These are phyloP conservation scores for Myrmecophaga tridactyla DNA, from an alignment of 2,113 vertebrate genomes.

Conservation along the genomic window DNA sequence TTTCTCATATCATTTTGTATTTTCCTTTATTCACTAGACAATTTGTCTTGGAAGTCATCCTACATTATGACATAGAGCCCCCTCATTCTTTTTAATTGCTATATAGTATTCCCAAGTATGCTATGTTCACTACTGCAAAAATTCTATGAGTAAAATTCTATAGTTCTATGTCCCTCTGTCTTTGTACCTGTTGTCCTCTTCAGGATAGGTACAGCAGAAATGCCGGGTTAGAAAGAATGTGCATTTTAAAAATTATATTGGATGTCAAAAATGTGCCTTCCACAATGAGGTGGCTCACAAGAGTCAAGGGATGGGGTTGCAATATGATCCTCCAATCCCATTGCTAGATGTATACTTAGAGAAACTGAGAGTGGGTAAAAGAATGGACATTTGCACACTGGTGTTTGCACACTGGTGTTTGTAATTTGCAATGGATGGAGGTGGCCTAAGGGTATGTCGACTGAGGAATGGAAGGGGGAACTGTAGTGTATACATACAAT, in stretches of 20 bases:
- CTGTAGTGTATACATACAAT: too few species aligned
- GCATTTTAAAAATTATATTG: slow-evolving; percentile 28
- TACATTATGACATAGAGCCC: neutral
- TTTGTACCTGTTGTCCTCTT: slow-evolving; percentile 10
- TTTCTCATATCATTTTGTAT: neutral
- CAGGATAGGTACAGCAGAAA: slow-evolving; percentile 3
- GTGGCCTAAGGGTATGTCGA: too few species aligned
- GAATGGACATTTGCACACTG: too few species aligned
- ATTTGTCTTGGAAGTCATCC: neutral
- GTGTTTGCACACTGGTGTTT: too few species aligned
- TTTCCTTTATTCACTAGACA: neutral
- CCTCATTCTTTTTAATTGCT: slow-evolving; percentile 27
- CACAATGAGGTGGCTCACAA: too few species aligned
- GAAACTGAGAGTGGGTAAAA: too few species aligned
- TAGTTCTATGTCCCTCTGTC: neutral
- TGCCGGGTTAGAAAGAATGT: neutral
- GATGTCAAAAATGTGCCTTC: slow-evolving; percentile 5
- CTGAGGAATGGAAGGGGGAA: too few species aligned
- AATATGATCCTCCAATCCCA: too few species aligned
- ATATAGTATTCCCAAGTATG: neutral
- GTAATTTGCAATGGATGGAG: too few species aligned
- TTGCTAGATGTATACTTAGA: too few species aligned
- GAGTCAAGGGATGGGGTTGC: too few species aligned
- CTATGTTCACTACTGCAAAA: slow-evolving; percentile 27
- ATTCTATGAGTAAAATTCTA: neutral